phyloP scores from a whole-genome alignment of 2,888 invertebrate genomes.

The Sicus ferrugineus region DNA sequence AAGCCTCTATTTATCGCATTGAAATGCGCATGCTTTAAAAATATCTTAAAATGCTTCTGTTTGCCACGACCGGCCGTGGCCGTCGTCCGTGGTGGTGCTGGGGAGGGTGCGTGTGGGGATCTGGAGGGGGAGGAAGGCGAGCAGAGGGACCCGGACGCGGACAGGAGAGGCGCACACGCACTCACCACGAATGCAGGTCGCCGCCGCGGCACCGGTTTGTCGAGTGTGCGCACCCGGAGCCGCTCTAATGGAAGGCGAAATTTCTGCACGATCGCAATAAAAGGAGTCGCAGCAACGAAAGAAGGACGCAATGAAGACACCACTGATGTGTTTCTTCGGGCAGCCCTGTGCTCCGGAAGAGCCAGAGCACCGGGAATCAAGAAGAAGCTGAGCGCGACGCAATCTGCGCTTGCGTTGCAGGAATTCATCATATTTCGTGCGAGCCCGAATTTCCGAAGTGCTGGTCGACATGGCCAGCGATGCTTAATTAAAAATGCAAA shows the following conservation, averaged over 20 bases:
- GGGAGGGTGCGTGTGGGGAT: not conserved
- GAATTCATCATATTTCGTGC: conserved; percentile 41
- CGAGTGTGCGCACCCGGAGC: not conserved
- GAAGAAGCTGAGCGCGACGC: conserved; percentile 34
- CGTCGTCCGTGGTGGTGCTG: too few relatives aligned
- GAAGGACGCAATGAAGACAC: not conserved
- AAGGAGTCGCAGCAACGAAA: not conserved
- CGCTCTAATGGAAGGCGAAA: conserved; percentile 30
- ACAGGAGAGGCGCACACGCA: not conserved
- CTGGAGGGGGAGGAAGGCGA: not conserved
- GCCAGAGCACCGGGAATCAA: not conserved
- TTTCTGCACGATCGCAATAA: conserved; percentile 32
- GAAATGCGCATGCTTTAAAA: conserved; percentile 48
- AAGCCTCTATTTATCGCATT: conserved; percentile 45
- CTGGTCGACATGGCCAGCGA: not conserved
- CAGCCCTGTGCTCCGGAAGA: not conserved
- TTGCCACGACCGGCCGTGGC: conserved; percentile 25
- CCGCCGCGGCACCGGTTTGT: conserved; percentile 8
- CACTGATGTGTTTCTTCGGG: conserved; percentile 34
- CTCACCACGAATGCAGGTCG: not conserved
- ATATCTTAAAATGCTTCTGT: conserved; percentile 36
- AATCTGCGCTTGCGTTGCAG: conserved; percentile 37
- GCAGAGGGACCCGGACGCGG: not conserved
- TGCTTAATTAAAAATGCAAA: not conserved
- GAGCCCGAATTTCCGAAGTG: conserved; percentile 17